Evolutionary conservation across 2,888 invertebrate species (phyloP).

Genomic region (Nudaria mundana): DNA sequence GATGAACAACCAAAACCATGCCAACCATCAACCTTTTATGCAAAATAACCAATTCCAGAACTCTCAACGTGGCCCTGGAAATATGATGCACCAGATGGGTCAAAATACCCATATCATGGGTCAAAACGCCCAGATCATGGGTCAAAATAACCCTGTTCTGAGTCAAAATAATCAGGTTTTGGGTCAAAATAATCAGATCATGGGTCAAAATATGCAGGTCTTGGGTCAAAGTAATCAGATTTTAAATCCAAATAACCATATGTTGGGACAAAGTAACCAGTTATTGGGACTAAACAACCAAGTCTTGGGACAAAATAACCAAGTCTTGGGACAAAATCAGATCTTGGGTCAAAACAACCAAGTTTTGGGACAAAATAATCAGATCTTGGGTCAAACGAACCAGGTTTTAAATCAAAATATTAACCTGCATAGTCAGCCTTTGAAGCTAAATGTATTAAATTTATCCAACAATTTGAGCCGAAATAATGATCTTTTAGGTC

Average conservation of each 20-base stretch:
- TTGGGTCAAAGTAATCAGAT: too few relatives aligned
- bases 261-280: too few relatives aligned
- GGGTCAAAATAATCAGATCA: too few relatives aligned
- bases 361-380: slow-evolving; percentile 22
- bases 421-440: slow-evolving; percentile 39
- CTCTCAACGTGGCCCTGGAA: slow-evolving; percentile 33
- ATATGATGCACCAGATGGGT: slow-evolving; percentile 40
- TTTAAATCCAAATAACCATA: too few relatives aligned
- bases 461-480: slow-evolving; percentile 41
- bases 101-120: slow-evolving; percentile 44
- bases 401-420: slow-evolving; percentile 37
- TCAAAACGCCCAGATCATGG: slow-evolving; percentile 42
- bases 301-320: neutral
- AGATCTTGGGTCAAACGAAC: slow-evolving; percentile 21
- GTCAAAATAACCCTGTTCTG: slow-evolving; percentile 43
- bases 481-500: slow-evolving; percentile 35
- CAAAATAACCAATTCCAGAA: slow-evolving; percentile 36
- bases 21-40: slow-evolving; percentile 36
- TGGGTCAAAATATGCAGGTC: too few relatives aligned
- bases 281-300: too few relatives aligned
- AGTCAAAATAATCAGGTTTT: too few relatives aligned
- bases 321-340: neutral
- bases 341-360: slow-evolving; percentile 19
- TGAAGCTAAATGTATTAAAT: slow-evolving; percentile 38
- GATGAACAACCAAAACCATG: slow-evolving; percentile 43